Evolutionary conservation across 2,113 vertebrate genomes (phyloP), one percentile per base, ranked within the genome.

Genomic region (Notarius lentiginosus): DNA sequence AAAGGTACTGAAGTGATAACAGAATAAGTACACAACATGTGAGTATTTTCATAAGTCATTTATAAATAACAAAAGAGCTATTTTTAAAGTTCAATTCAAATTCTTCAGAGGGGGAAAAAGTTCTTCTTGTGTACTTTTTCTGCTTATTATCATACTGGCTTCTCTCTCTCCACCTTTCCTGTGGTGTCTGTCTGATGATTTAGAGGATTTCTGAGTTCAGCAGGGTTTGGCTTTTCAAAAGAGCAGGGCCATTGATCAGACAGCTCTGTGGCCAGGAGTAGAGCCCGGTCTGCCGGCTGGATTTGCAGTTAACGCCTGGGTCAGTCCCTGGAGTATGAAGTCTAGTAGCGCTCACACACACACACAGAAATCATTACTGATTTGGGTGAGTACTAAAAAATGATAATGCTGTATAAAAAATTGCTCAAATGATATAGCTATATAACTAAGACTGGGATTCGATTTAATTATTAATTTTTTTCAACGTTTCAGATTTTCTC

Each of bases 211-310:
- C 89, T 91, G 95, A 96, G 96, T 98, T 98, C 97, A 98, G 97
- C 92, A 97, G 97, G 96, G 97, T 96, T 97, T 98, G 97, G 97
- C 92, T 96, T 97, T 98, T 98, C 96, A 97, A 98, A 97, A 96
- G 96, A 97, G 95, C 79, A 96, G 94, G 94, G 94, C 95, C 95
- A 96, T 96, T 97, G 96, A 97, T 97, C 96, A 96, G 95, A 94
- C 94, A 93, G 92, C 94, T 95, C 96, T 95, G 95, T 96, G 96
- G 95, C 95, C 95, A 95, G 95, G 95, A 94, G 97, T 96, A 96
- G 96, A 96, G 95, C 95, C 93, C 93, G 94, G 95, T 94, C 93
- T 96, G 95, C 95, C 95, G 95, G 95, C 94, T 95, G 95, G 95
- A 96, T 97, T 96, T 96, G 95, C 95, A 94, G 95, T 95, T 96